Base-by-base conservation (phyloP, 2,113 vertebrate genomes). In the Pagrus major region DNA sequence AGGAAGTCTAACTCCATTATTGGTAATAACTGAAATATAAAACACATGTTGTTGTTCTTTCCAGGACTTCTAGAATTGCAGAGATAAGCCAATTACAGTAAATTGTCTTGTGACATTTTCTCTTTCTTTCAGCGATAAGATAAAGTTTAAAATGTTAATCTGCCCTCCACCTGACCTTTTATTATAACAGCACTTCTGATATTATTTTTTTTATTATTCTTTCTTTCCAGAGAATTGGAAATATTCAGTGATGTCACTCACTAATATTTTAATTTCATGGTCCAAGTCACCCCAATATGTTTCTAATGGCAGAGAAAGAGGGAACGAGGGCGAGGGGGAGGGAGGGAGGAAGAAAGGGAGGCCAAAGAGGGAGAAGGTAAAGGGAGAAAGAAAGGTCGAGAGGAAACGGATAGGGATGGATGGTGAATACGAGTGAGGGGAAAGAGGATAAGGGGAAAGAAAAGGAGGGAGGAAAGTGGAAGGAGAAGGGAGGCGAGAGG, bases 231-330 rank as follows among this genome's bases (percentile, higher is more conserved):
- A 90, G 83, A 92, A 88, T 78, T 86, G 87, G 68, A 91, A 91
- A 93, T 93, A 94, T 94, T 93, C 86, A 90, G 87, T 93, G 90
- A 94, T 89, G 93, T 91, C 92, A 89, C 85, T 92, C 84, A 88
- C 85, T 92, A 92, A 94, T 94, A 93, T 93, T 94, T 94, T 94
- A 93, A 95, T 95, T 94, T 95, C 94, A 94, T 94, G 94, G 88
- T 94, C 89, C 91, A 93, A 78, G 90, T 91, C 88, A 88, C 88
- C 82, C 90, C 86, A 92, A 93, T 93, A 93, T 93, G 86, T 91
- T 91, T 91, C 86, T 86, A 92, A 92, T 88, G 71, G 86, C 63
- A 65, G 76, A 73, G 80, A 58, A 66, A 61, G 80, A 63, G 18
- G 60, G 77, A 75, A 35, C 33, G 75, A 78, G 71, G 69, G 64